Conservation (phyloP, 2,888 invertebrate species). For the Calameuta idolon region DNA sequence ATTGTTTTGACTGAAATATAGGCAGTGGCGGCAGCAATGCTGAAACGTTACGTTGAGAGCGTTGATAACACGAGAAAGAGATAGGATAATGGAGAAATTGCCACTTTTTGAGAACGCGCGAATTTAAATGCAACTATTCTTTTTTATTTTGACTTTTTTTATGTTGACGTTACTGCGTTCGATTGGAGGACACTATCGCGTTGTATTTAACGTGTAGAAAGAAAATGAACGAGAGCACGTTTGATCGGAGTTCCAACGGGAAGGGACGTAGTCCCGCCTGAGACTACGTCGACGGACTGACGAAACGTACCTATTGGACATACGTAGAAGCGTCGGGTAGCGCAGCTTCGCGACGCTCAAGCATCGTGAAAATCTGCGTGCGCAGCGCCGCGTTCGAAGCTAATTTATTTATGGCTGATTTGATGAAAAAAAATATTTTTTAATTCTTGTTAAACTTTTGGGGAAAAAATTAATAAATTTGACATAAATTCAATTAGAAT, state of each 20-base stretch:
- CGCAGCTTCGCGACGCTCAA: slow-evolving; percentile 28
- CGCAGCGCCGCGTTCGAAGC: slow-evolving; percentile 11
- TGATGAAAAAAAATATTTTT: neutral
- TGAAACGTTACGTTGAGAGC: slow-evolving; percentile 3
- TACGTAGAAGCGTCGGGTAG: slow-evolving; percentile 2
- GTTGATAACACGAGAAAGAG: neutral
- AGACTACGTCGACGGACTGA: slow-evolving; percentile 38
- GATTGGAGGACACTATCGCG: slow-evolving; percentile 15
- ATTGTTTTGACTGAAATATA: slow-evolving; percentile 2
- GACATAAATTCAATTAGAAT: neutral
- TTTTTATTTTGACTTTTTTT: neutral
- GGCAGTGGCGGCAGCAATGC: slow-evolving; percentile 4
- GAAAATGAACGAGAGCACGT: slow-evolving; percentile 29
- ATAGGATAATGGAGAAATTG: slow-evolving; percentile 9
- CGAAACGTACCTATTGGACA: slow-evolving; percentile 10
- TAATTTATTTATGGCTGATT: neutral
- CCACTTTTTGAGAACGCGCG: slow-evolving; percentile 19
- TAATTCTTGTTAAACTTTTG: neutral
- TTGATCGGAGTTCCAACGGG: slow-evolving; percentile 27
- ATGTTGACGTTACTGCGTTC: slow-evolving; percentile 15
- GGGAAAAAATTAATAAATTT: neutral
- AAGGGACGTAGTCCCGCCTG: slow-evolving; percentile 35
- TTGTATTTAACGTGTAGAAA: neutral
- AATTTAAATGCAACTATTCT: slow-evolving; percentile 9
- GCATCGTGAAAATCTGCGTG: slow-evolving; percentile 25